A percentile compares a stretch with the other conserved stretches of the same genome.
Conservation (phyloP, 2,888 invertebrate species). For the Ernsta delagoae region DNA sequence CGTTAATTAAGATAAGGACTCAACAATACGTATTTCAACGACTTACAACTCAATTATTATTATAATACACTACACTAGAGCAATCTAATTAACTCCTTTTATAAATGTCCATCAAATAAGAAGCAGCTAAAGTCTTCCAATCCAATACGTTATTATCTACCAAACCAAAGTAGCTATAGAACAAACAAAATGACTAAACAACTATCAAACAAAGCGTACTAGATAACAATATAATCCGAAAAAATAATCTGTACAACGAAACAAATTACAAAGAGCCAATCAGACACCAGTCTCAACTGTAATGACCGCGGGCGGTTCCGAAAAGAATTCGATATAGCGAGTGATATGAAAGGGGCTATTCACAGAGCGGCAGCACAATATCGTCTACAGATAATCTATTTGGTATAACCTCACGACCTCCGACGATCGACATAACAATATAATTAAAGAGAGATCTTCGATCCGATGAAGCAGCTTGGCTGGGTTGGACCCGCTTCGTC, state of each 20-base stretch:
- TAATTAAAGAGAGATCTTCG: slow-evolving; percentile 81
- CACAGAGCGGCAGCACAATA: slow-evolving; percentile 68
- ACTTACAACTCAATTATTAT: neutral
- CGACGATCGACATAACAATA: slow-evolving; percentile 76
- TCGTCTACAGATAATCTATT: slow-evolving; percentile 82
- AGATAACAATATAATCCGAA: slow-evolving; percentile 42
- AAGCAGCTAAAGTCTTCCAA: neutral
- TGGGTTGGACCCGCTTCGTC: slow-evolving; percentile 13
- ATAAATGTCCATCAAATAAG: neutral
- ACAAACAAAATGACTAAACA: slow-evolving; percentile 33
- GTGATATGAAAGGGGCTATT: slow-evolving; percentile 67
- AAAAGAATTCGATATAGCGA: slow-evolving; percentile 69
- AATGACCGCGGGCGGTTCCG: slow-evolving; percentile 62
- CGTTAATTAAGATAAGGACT: neutral
- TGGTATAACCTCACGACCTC: slow-evolving; percentile 83
- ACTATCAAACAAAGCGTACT: slow-evolving; percentile 35
- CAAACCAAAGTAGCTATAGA: slow-evolving; percentile 1
- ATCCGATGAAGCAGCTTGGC: slow-evolving; percentile 47
- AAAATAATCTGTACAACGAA: slow-evolving; percentile 37
- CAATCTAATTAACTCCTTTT: neutral
- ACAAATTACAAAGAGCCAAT: slow-evolving; percentile 45
- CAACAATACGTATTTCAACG: neutral
- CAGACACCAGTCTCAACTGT: slow-evolving; percentile 55
- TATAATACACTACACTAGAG: neutral
- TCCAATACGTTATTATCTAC: neutral